phyloP scores from a whole-genome alignment of 2,888 invertebrate species.

The Hemithea aestivaria region DNA sequence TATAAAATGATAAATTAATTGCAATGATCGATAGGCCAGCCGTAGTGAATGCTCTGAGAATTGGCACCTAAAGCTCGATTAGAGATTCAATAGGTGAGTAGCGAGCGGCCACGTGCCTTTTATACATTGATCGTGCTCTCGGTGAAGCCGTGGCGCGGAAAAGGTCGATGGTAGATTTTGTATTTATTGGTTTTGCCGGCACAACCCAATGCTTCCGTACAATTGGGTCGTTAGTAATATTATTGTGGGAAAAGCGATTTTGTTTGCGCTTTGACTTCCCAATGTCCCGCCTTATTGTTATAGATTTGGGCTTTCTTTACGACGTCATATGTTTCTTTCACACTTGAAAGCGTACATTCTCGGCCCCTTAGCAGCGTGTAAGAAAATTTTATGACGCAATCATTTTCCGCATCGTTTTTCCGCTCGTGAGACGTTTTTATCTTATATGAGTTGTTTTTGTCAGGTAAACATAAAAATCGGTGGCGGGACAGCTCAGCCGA shows the following conservation, averaged over 20 bases:
- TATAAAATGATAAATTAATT: slow-evolving; percentile 46
- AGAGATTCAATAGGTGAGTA: slow-evolving; percentile 56
- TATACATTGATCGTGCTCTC: slow-evolving; percentile 57
- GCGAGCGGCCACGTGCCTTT: slow-evolving; percentile 48
- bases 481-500: slow-evolving; percentile 78
- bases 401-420: slow-evolving; percentile 45
- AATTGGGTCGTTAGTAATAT: slow-evolving; percentile 77
- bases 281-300: slow-evolving; percentile 70
- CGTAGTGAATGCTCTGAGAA: slow-evolving; percentile 38
- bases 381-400: slow-evolving; percentile 51
- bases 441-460: slow-evolving; percentile 36
- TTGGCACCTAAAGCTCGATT: slow-evolving; percentile 52
- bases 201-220: slow-evolving; percentile 69
- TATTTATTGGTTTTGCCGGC: slow-evolving; percentile 74
- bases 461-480: slow-evolving; percentile 80
- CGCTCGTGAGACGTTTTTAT: slow-evolving; percentile 36
- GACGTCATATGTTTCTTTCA: slow-evolving; percentile 57
- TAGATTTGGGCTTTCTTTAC: slow-evolving; percentile 67
- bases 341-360: slow-evolving; percentile 56
- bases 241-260: slow-evolving; percentile 74
- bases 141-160: slow-evolving; percentile 45
- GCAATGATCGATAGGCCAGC: slow-evolving; percentile 47
- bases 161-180: slow-evolving; percentile 66
- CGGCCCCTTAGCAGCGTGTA: slow-evolving; percentile 49
- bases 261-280: slow-evolving; percentile 74